A percentile compares a stretch with the other conserved stretches of the same genome.
phyloP scores from a whole-genome alignment of 2,797 vertebrate species.

The Carapus acus region DNA sequence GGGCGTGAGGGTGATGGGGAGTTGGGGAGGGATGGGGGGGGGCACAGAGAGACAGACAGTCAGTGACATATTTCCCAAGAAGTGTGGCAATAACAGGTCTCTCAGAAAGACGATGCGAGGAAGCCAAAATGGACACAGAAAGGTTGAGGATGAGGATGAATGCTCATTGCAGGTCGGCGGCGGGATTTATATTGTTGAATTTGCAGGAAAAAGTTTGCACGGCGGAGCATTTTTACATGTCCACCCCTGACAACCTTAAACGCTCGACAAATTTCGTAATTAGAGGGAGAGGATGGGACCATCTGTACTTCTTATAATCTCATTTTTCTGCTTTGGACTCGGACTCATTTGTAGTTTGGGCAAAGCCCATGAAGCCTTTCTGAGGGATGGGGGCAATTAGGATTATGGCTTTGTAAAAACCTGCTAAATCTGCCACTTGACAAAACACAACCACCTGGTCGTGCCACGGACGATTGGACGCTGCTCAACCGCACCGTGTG shows the following conservation, averaged over 20 bases:
- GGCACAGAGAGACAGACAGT: no score
- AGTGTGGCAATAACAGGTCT: no score
- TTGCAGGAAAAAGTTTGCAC: conserved; percentile 10
- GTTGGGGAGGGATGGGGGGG: no score
- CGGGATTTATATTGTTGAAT: no score
- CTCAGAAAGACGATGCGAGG: no score
- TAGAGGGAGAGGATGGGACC: conserved; percentile 40
- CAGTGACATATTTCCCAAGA: no score
- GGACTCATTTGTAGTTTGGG: conserved; percentile 45
- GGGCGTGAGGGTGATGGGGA: no score
- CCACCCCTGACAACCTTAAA: conserved; percentile 38
- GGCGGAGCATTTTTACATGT: conserved; percentile 28
- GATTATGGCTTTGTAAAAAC: conserved; percentile 66
- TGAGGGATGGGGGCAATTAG: conserved; percentile 65
- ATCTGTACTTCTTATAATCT: conserved; percentile 52
- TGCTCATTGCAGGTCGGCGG: no score
- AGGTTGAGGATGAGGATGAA: no score
- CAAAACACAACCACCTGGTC: conserved; percentile 69
- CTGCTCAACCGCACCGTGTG: conserved; percentile 46
- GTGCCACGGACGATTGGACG: conserved; percentile 61
- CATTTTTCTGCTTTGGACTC: conserved; percentile 36
- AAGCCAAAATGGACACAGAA: no score
- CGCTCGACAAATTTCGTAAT: conserved; percentile 50
- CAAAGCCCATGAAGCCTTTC: conserved; percentile 51
- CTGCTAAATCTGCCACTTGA: conserved; percentile 56